phyloP scores from a whole-genome alignment of 2,797 vertebrate genomes.

The Mastacembelus armatus region DNA sequence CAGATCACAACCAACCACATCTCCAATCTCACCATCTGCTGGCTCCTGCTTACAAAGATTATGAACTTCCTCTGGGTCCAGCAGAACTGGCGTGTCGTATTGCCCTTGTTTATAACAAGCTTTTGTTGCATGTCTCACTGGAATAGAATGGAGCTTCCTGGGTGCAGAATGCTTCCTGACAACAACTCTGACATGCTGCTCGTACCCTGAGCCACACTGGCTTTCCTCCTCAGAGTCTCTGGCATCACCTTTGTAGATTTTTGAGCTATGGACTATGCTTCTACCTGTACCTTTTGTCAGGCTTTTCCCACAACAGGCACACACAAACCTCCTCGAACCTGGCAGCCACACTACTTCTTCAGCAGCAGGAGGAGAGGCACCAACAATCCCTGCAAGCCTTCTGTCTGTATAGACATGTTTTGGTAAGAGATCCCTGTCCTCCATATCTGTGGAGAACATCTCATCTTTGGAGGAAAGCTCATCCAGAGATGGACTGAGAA shows the following conservation, averaged over 20 bases:
- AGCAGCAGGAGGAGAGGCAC: slow-evolving; percentile 15
- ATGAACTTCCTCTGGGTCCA: slow-evolving; percentile 27
- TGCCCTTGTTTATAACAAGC: slow-evolving; percentile 61
- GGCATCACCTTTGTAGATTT: slow-evolving; percentile 50
- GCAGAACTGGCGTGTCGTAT: slow-evolving; percentile 7
- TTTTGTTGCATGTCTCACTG: slow-evolving; percentile 52
- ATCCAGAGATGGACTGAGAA: slow-evolving; percentile 84
- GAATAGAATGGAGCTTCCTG: slow-evolving; percentile 56
- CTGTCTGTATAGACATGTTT: slow-evolving; percentile 61
- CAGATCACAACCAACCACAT: slow-evolving; percentile 41
- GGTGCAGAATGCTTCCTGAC: slow-evolving; percentile 64
- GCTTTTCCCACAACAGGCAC: slow-evolving; percentile 82
- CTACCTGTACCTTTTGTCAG: too few species aligned
- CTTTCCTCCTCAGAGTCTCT: slow-evolving; percentile 77
- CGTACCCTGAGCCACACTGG: slow-evolving; percentile 40
- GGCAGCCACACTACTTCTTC: slow-evolving; percentile 63
- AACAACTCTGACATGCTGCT: slow-evolving; percentile 54
- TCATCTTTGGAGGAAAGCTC: slow-evolving; percentile 86
- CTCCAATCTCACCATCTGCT: slow-evolving; percentile 26
- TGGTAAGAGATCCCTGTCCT: too few species aligned
- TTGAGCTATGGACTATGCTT: slow-evolving; percentile 57
- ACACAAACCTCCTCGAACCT: slow-evolving; percentile 60
- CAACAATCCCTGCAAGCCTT: slow-evolving; percentile 24
- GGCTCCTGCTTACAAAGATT: slow-evolving; percentile 45
- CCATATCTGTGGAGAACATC: slow-evolving; percentile 85